Evolutionary conservation across 1,140 invertebrate genomes (phyloP), one percentile per base, ranked within the genome.

Genomic region (Drosophila leontia): DNA sequence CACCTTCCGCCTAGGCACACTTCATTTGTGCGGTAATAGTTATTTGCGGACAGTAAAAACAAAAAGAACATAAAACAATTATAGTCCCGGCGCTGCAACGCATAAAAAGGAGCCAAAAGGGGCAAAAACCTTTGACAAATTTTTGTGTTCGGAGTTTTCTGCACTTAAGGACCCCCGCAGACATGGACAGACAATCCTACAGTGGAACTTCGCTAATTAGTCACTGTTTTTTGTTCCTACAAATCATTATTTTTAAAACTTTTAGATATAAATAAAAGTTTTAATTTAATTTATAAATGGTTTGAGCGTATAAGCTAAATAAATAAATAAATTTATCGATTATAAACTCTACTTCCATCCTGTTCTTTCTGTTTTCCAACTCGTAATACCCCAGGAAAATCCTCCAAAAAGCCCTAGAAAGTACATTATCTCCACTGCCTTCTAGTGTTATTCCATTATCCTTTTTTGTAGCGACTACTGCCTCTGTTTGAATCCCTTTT

Each of bases 41-140:
- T 79, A 79, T 79, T 79, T 90, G 69, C 81, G 47, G 64, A 67
- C 80, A 84, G 80, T 84, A 84, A 90, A 80, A 90, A 65, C 69
- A 65, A 78, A 75, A 79, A 68, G 75, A 51, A 78, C 85, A 90
- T 88, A 81, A 88, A 88, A 88, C 84, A 88, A 88, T 88, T 88
- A 88, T 88, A 81, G 84, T 90, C 84, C 84, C 84, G 65, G 62
- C 80, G 85, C 80, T 80, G 71, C 68, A 63, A 50, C 62, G 67
- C 81, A 88, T 88, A 90, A 90, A 78, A 69, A 71, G 53, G 55
- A 78, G 34, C 37, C 47, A 26, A 45, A 48, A 48, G 37, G 69
- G 35, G 29, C 44, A 59, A 59, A 71, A 87, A 75, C 83, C 84
- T 88, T 86, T 87, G 84, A 87, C 80, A 83, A 88, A 88, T 84